phyloP scores from a whole-genome alignment of 2,888 invertebrate genomes.

The Mesopsocus fuscifrons region DNA sequence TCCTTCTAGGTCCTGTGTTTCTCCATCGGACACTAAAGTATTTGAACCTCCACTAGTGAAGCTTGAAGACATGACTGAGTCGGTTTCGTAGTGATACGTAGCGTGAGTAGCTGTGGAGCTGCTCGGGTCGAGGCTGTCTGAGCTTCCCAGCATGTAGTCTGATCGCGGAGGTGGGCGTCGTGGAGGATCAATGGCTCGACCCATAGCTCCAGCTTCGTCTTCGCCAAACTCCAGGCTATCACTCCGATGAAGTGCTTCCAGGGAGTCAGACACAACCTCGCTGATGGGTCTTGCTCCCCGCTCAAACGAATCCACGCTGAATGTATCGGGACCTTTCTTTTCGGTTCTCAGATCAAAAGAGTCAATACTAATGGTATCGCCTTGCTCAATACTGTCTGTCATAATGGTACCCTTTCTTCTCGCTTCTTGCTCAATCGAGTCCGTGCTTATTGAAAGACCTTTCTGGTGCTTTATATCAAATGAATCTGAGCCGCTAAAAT shows the following conservation, averaged over 20 bases:
- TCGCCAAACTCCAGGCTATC: conserved; percentile 6
- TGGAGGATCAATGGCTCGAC: conserved; percentile 25
- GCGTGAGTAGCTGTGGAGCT: conserved; percentile 67
- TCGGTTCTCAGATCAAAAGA: conserved; percentile 28
- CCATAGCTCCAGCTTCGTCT: conserved; percentile 16
- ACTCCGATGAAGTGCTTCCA: conserved; percentile 6
- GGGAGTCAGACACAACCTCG: conserved; percentile 15
- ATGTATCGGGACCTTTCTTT: conserved; percentile 20
- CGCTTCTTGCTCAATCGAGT: conserved; percentile 27
- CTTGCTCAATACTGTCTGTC: conserved; percentile 35
- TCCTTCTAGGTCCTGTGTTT: conserved; percentile 39
- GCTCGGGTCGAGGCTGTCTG: conserved; percentile 54
- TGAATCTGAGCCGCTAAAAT: conserved; percentile 11
- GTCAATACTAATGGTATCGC: conserved; percentile 28
- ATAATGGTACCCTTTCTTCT: conserved; percentile 24
- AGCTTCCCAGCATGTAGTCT: conserved; percentile 37
- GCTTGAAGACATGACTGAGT: conserved; percentile 71
- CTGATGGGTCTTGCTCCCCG: conserved; percentile 25
- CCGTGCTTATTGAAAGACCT: conserved; percentile 29
- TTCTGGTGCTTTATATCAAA: conserved; percentile 11
- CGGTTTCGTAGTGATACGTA: conserved; percentile 65
- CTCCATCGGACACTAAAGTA: conserved; percentile 62
- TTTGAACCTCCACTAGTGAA: conserved; percentile 68
- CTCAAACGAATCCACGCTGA: conserved; percentile 28
- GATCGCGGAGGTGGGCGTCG: conserved; percentile 19